Evolutionary conservation across 2,113 vertebrate species (phyloP), one percentile per base, ranked within the genome.

Genomic region (Lutjanus erythropterus): DNA sequence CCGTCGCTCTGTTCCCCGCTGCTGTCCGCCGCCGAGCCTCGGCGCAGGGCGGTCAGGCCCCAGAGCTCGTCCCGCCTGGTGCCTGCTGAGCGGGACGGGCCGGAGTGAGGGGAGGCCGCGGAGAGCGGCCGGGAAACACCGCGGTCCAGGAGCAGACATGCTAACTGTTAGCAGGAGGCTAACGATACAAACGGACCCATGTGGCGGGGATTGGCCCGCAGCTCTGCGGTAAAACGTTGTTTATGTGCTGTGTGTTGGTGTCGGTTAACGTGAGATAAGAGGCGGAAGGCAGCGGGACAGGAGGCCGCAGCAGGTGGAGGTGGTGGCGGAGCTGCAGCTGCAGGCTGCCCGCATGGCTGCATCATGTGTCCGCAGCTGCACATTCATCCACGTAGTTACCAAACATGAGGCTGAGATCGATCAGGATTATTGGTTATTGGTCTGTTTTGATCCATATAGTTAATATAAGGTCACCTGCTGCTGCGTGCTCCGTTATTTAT

Each of bases 341-440:
- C 86, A 64, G 74, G 39, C 50, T 67, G 77, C 81, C 90, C 90
- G 90, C 90, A 89, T 91, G 90, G 90, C 86, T 88, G 75, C 87
- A 83, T 86, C 89, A 83, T 87, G 80, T 79, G 86, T 81, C 70
- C 50, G 55, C 65, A 64, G 78, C 71, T 21, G 50, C 74, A 35
- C 6, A 46, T 33, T 23, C 44, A 66, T 81, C 37, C 78, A 74
- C 65, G 65, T 50, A 49, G 67, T 9, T 18, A 23, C 6, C 31
- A 25, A 23, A 49, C 55, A 55, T 18, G 21, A 49, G 71, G 53
- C 56, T 49, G 71, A 1, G 0, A 39, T 62, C 66, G 53, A 66
- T 71, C 55, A 1, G 27, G 4, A 2, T 3, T 1, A 21, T 44
- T 9, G 33, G 16, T 7, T 37, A 31, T 19, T 21, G 52, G 27